Evolutionary conservation across 2,888 invertebrate genomes (phyloP).

Genomic region (Mesorhabditis spiculigera): DNA sequence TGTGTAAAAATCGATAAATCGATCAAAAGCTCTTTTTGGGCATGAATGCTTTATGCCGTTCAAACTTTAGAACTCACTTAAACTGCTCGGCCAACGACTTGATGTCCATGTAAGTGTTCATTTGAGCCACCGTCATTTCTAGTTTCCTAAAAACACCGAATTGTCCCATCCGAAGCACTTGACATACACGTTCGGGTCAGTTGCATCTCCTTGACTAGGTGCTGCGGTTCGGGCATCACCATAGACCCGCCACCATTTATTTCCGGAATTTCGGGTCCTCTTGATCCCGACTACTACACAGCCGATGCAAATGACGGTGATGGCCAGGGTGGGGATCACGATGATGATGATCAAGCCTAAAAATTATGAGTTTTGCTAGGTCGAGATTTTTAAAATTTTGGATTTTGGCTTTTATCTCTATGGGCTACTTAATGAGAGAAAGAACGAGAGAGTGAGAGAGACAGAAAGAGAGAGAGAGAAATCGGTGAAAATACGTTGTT

Average conservation of each 20-base stretch:
- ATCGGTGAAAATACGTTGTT: too few species aligned
- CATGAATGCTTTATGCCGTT: background rate
- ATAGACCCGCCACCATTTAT: background rate
- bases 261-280: background rate
- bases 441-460: too few species aligned
- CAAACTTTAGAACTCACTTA: slow-evolving; percentile 3
- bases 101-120: slow-evolving; percentile 36
- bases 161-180: too few species aligned
- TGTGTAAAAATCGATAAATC: too few species aligned
- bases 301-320: background rate
- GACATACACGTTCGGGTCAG: background rate
- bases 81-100: slow-evolving; percentile 25
- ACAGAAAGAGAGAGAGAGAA: too few species aligned
- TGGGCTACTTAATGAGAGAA: too few species aligned
- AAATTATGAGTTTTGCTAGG: background rate
- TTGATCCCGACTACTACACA: background rate
- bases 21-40: too few species aligned
- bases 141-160: background rate
- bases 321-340: background rate
- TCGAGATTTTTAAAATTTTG: too few species aligned
- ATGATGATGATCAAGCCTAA: background rate
- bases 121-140: background rate
- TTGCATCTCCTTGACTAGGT: background rate
- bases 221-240: background rate
- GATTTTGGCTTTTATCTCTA: too few species aligned